A percentile compares a stretch with the other conserved stretches of the same genome.
Evolutionary conservation across 2,888 invertebrate species (phyloP).

Genomic region (Nudaria mundana): DNA sequence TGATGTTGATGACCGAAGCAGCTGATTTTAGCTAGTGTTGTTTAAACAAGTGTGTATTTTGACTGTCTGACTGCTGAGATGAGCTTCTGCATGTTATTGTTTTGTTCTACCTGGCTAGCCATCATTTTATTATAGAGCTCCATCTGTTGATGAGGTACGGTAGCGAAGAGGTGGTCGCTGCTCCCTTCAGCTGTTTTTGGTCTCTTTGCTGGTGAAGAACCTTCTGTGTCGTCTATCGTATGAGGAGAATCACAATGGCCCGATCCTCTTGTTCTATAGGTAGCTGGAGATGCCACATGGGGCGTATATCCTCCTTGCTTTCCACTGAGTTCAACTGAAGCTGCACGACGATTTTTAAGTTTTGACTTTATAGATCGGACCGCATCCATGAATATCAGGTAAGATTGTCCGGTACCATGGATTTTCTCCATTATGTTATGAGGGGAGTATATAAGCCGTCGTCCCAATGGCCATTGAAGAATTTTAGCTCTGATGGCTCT

Average conservation of each 20-base stretch:
- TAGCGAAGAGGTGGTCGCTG: not conserved
- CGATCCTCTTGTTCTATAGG: not conserved
- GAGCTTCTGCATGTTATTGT: no score
- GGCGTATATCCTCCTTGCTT: not conserved
- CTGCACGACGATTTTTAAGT: no score
- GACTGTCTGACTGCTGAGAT: no score
- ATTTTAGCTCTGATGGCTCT: no score
- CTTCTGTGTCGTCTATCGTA: not conserved
- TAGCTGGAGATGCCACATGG: not conserved
- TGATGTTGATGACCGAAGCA: no score
- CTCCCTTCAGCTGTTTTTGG: not conserved
- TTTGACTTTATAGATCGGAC: not conserved
- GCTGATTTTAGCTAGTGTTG: no score
- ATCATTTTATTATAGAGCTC: not conserved
- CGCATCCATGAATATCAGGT: not conserved
- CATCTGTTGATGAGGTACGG: not conserved
- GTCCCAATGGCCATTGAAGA: no score
- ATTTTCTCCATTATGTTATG: not conserved
- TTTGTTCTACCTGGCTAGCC: no score
- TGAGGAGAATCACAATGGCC: not conserved
- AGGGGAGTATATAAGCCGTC: no score
- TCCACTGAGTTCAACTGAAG: not conserved
- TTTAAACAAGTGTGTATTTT: no score
- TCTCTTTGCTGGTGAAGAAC: not conserved
- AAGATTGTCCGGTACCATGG: no score